Base-by-base conservation (phyloP, 1,140 invertebrate genomes). In the Wasmannia auropunctata region DNA sequence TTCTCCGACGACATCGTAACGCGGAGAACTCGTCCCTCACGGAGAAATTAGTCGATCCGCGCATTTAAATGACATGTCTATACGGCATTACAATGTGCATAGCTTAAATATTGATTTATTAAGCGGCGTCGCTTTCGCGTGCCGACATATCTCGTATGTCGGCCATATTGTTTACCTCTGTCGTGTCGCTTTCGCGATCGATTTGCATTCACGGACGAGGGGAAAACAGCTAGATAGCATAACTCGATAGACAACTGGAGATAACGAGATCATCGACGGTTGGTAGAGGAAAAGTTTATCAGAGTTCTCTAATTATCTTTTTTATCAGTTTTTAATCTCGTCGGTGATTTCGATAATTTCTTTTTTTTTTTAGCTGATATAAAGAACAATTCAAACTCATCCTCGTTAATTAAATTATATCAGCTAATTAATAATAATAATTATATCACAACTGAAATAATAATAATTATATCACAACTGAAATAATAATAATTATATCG, bases 1-100 rank as follows among this genome's bases (percentile, higher is more conserved):
- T 91, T 92, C 19, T 92, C 91, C 25, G 83, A 74, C 72, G 91
- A 91, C 91, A 92, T 92, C 31, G 46, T 87, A 54, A n/a, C 8
- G 46, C 40, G 11, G 37, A 37, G 19, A 62, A 60, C 54, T n/a
- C n/a, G 37, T n/a, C 76, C 65, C 74, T 51, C 54, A 70, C 3
- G 2, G n/a, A 34, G 3, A 10, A 76, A 70, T 75, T 16, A 2
- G 40, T 16, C 49, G 25, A 7, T 34, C 19, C 43, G 22, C 28
- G 25, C n/a, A 46, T 60, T 75, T 85, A 80, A 72, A 54, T 72
- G 49, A 62, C 46, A 65, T 81, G 8, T 58, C 62, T 46, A 70
- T 74, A 74, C 31, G 49, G 25, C 56, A n/a, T 51, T 85, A 16
- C 19, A 22, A 70, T 11, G 31, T 46, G 10, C 74, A 90, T 84